Conservation (phyloP, 2,888 invertebrate genomes). For the Apotomis turbidana region DNA sequence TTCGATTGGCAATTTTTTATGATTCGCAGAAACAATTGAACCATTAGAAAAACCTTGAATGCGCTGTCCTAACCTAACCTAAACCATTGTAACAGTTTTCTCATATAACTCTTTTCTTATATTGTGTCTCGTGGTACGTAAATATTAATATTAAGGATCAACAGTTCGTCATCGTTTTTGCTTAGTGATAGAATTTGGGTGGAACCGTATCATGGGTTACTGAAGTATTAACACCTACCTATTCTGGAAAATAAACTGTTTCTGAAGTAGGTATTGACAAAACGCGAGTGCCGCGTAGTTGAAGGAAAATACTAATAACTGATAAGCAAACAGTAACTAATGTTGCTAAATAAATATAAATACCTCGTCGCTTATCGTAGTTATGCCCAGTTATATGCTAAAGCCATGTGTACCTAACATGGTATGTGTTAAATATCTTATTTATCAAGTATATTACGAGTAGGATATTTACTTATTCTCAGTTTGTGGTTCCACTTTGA, state of each 20-base stretch:
- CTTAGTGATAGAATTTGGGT: too few relatives aligned
- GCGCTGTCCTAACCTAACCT: not conserved
- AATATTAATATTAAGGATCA: too few relatives aligned
- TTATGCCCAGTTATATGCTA: not conserved
- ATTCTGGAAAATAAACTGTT: too few relatives aligned
- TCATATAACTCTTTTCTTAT: too few relatives aligned
- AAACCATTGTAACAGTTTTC: not conserved
- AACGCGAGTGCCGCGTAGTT: too few relatives aligned
- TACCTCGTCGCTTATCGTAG: not conserved
- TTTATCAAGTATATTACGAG: not conserved
- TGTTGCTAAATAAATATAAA: not conserved
- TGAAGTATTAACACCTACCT: too few relatives aligned
- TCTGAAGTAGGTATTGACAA: too few relatives aligned
- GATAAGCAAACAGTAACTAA: not conserved
- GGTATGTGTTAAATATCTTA: constrained; percentile 4
- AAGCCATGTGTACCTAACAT: not conserved
- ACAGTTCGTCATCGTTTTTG: too few relatives aligned
- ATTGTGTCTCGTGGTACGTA: too few relatives aligned
- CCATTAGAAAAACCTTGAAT: constrained; percentile 1
- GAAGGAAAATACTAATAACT: not conserved
- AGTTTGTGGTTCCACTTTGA: constrained; percentile 16
- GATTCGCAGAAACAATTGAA: not conserved
- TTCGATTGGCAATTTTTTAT: constrained; percentile 4
- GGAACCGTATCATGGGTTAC: too few relatives aligned
- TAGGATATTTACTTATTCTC: not conserved